Evolutionary conservation across 2,888 invertebrate species (phyloP).

Genomic region (Patella depressa): DNA sequence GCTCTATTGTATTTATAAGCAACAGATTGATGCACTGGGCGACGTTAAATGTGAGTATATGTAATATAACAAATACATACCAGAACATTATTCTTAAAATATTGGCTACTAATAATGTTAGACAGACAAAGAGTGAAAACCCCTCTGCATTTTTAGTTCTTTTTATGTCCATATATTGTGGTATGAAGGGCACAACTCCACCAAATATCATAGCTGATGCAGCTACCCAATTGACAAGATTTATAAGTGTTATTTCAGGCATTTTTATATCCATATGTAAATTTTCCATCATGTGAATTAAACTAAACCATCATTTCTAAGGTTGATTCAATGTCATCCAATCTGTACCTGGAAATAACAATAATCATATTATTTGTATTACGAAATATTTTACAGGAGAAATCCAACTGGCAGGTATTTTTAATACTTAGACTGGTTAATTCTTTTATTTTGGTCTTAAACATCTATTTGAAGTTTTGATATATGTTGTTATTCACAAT

Average conservation of each 20-base stretch:
- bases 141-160: constrained; percentile 94
- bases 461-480: too few species aligned
- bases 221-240: constrained; percentile 51
- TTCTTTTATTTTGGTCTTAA: too few species aligned
- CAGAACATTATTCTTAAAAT: constrained; percentile 97
- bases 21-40: too few species aligned
- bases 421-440: too few species aligned
- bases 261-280: constrained; percentile 21
- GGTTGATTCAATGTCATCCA: too few species aligned
- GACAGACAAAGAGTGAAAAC: constrained; percentile 96
- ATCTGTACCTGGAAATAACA: too few species aligned
- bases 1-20: too few species aligned
- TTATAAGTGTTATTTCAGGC: constrained; percentile 45
- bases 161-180: constrained; percentile 94
- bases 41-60: too few species aligned
- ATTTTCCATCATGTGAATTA: not conserved
- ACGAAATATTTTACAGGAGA: too few species aligned
- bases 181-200: constrained; percentile 95
- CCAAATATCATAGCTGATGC: constrained; percentile 89
- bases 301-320: not conserved
- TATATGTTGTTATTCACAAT: too few species aligned
- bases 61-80: constrained; percentile 76
- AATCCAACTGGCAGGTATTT: too few species aligned
- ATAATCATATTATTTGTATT: too few species aligned
- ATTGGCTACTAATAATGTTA: constrained; percentile 94